Evolutionary conservation across 2,888 invertebrate genomes (phyloP), one percentile per base, ranked within the genome.

Genomic region (Mimachlamys varia): DNA sequence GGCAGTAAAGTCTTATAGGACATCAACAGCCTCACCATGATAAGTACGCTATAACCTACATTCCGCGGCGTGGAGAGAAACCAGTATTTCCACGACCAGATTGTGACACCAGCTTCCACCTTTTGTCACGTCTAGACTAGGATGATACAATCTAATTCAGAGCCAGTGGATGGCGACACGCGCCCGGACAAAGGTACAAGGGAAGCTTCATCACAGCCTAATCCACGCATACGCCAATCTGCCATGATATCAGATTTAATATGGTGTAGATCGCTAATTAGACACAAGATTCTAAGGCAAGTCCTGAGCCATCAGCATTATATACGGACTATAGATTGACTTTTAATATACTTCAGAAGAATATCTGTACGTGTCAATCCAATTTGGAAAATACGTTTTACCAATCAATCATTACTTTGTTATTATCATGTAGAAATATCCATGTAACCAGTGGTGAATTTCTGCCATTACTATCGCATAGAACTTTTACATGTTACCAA

Each of bases 41-140:
- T 76, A 76, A 76, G 76, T 76, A 33, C 76, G 33, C 33, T 12
- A 76, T 33, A 76, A 76, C 76, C 76, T 76, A 76, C 33, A 76
- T 76, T 76, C 33, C 22, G 12, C 27, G 12, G 33, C 27, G 15
- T 7, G 33, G 33, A 76, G 76, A 76, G 76, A 12, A 33, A 76
- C 33, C 76, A 76, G 33, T 76, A 10, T 33, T 76, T 27, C 76
- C 76, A 15, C 33, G 7, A 62, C 62, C 44, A 7, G 44, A 44
- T 3, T 62, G 62, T 62, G 62, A 76, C 33, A 76, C 76, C 33
- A 2, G 76, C 27, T 5, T 10, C 76, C 76, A 76, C 33, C 76
- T 76, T 76, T 33, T 33, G 76, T 76, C 76, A 76, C 76, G 76
- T 76, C 76, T 76, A 76, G 76, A 76, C 76, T 27, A 33, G 33